These are phyloP conservation scores for Momotus momota DNA, from an alignment of 2,797 vertebrate genomes.

Conservation along the genomic window DNA sequence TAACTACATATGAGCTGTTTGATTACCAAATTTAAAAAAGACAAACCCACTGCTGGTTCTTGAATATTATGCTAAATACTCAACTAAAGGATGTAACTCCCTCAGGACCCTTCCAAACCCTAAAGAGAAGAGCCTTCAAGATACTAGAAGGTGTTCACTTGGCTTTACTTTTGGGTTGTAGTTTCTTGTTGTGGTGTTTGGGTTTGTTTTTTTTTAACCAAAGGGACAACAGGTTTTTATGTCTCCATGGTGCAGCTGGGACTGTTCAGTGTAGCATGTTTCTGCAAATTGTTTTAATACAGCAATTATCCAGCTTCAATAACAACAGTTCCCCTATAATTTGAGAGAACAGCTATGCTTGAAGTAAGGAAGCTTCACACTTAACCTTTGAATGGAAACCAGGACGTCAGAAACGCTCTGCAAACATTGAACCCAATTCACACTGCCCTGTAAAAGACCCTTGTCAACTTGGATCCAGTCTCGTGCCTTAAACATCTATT, in stretches of 20 bases:
- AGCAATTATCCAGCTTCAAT: constrained; percentile 20
- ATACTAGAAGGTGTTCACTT: neutral
- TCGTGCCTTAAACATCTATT: neutral
- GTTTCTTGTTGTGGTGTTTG: neutral
- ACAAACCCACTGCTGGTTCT: neutral
- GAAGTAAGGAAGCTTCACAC: constrained; percentile 8
- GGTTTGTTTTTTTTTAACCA: neutral
- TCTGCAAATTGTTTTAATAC: constrained; percentile 19
- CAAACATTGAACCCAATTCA: neutral
- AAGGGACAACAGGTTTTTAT: neutral
- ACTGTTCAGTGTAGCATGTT: neutral
- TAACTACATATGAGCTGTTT: rapidly evolving
- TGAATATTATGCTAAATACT: neutral
- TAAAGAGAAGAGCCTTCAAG: neutral
- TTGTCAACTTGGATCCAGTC: neutral
- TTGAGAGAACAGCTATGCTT: neutral
- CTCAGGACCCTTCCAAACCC: neutral
- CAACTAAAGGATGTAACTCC: neutral
- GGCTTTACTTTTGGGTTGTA: neutral
- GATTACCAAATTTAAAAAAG: neutral
- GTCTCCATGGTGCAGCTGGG: neutral
- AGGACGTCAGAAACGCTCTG: neutral
- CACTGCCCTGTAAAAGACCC: neutral
- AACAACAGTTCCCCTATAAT: neutral
- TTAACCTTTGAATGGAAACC: constrained; percentile 19